phyloP scores from a whole-genome alignment of 1,140 invertebrate species.

The Lutraria rhynchaena region DNA sequence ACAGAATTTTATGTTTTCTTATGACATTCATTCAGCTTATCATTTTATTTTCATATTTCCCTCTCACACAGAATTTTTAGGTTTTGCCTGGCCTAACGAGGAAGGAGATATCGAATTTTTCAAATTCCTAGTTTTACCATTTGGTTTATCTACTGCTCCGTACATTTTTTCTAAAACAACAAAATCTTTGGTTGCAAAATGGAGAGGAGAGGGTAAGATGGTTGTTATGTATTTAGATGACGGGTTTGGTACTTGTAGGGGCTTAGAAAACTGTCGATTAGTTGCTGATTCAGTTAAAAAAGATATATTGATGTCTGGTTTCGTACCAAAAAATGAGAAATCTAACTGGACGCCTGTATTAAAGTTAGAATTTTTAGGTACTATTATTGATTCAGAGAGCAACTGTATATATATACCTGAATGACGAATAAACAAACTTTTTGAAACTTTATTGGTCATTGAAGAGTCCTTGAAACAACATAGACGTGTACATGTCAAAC shows the following conservation, averaged over 20 bases:
- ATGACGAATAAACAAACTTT: constrained; percentile 3
- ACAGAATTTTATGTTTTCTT: constrained; percentile 27
- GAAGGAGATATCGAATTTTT: constrained; percentile 2
- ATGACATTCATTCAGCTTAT: constrained; percentile 47
- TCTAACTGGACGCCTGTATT: constrained; percentile 8
- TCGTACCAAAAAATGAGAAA: constrained; percentile 1
- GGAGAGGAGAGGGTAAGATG: constrained; percentile 43
- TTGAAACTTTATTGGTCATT: not conserved
- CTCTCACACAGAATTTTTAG: constrained; percentile 11
- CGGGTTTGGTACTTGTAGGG: too few species aligned
- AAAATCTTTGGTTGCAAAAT: constrained; percentile 39
- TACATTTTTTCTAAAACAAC: constrained; percentile 47
- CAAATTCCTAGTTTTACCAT: constrained; percentile 50
- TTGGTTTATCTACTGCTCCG: constrained; percentile 39
- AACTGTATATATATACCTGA: constrained; percentile 34
- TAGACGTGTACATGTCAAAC: too few species aligned
- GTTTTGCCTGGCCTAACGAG: constrained; percentile 4
- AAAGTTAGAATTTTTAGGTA: not conserved
- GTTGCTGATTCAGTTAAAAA: not conserved
- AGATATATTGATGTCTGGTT: not conserved
- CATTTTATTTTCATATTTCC: constrained; percentile 34
- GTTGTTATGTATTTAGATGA: constrained; percentile 46
- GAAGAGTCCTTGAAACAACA: not conserved
- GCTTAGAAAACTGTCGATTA: not conserved
- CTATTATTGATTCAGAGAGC: not conserved